A percentile compares a stretch with the other conserved stretches of the same genome.
Conservation (phyloP, 2,888 invertebrate genomes). For the Spilosoma lubricipeda region DNA sequence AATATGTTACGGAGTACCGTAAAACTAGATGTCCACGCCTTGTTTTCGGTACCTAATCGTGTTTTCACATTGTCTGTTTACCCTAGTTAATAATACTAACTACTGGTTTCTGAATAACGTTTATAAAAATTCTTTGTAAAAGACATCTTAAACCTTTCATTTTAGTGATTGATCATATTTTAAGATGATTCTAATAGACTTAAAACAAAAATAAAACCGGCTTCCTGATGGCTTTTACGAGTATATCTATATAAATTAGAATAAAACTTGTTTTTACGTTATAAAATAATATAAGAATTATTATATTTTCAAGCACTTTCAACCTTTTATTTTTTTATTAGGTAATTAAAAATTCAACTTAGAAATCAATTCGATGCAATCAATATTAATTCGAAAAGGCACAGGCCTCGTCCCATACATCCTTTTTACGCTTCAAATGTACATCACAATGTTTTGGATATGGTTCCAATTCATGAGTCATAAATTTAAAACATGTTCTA, state of each 20-base stretch:
- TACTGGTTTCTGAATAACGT: too few species aligned
- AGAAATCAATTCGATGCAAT: not conserved
- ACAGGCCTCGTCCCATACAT: not conserved
- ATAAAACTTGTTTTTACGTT: not conserved
- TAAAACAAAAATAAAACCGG: not conserved
- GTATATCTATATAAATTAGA: too few species aligned
- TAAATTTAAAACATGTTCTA: not conserved
- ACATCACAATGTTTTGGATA: not conserved
- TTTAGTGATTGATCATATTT: not conserved
- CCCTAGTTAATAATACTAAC: not conserved
- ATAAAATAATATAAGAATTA: not conserved
- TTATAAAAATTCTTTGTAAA: not conserved
- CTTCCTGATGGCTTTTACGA: not conserved
- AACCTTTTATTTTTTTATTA: not conserved
- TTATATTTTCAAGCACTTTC: not conserved
- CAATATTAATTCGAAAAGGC: not conserved
- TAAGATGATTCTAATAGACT: not conserved
- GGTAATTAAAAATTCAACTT: not conserved
- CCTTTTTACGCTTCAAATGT: not conserved
- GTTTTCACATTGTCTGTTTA: not conserved
- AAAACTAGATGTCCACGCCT: slow-evolving; percentile 31
- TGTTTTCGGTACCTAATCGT: slow-evolving; percentile 5
- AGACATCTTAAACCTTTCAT: not conserved
- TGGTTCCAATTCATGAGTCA: not conserved
- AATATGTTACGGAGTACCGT: slow-evolving; percentile 29